A percentile compares a stretch with the other conserved stretches of the same genome.
Conservation (phyloP, 1,140 invertebrate species). For the Neodiprion pinetum region DNA sequence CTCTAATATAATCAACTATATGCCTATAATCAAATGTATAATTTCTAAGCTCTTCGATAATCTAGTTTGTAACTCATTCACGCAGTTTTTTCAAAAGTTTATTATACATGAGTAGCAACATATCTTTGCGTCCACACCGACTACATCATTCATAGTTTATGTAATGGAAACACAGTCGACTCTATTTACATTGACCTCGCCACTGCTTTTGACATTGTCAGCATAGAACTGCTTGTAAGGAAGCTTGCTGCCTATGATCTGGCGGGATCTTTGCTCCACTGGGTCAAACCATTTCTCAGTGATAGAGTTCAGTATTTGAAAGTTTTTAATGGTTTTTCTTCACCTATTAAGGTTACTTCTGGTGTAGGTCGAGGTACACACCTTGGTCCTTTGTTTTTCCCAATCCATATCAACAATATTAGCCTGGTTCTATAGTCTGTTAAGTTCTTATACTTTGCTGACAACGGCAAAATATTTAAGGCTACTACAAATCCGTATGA, state of each 20-base stretch:
- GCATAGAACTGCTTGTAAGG: not conserved
- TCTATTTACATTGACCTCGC: not conserved
- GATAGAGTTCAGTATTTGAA: not conserved
- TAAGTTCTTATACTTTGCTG: not conserved
- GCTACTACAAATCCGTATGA: not conserved
- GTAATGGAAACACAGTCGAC: not conserved
- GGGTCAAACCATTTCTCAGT: not conserved
- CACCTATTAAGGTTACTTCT: not conserved
- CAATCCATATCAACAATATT: not conserved
- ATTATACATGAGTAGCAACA: not conserved
- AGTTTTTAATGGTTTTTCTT: not conserved
- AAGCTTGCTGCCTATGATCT: not conserved
- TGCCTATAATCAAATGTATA: not conserved
- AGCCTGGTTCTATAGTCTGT: not conserved
- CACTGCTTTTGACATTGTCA: not conserved
- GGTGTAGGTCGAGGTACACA: not conserved
- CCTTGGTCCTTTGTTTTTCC: not conserved
- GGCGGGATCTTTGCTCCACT: not conserved
- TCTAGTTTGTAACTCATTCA: not conserved
- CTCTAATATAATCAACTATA: not conserved
- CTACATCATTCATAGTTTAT: not conserved
- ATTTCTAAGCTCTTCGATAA: constrained; percentile 1
- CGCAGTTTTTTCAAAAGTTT: not conserved
- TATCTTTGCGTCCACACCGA: not conserved
- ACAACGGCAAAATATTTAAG: not conserved